Conservation (phyloP, 2,888 invertebrate genomes). For the Drosophila mulleri region DNA sequence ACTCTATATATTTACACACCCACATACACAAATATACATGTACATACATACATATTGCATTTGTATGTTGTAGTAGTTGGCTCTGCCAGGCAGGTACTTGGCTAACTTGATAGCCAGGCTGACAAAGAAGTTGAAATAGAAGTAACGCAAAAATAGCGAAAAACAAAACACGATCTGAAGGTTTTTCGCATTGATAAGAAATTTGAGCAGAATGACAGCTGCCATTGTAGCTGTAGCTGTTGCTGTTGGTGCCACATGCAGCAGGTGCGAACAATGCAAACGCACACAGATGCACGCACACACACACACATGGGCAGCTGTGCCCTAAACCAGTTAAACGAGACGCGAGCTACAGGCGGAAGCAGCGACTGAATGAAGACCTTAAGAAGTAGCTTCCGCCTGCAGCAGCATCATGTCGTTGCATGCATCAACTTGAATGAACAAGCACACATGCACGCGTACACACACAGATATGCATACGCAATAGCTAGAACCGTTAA, state of each 20-base stretch:
- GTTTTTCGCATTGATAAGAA: conserved; percentile 67
- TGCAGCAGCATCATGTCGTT: conserved; percentile 31
- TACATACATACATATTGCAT: not conserved
- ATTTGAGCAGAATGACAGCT: conserved; percentile 67
- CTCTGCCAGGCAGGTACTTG: conserved; percentile 3
- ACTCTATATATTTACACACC: not conserved
- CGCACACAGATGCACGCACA: conserved; percentile 6
- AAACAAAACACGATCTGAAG: conserved; percentile 24
- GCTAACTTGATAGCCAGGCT: conserved; percentile 14
- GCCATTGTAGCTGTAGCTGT: conserved; percentile 32
- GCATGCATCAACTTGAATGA: conserved; percentile 58
- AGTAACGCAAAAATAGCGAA: conserved; percentile 34
- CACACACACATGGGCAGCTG: conserved; percentile 32
- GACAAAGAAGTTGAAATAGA: conserved; percentile 30
- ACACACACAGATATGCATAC: not conserved
- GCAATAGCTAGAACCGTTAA: conserved; percentile 47
- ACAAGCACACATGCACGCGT: conserved; percentile 20
- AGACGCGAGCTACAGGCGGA: conserved; percentile 54
- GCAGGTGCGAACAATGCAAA: conserved; percentile 65
- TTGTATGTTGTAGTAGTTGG: conserved; percentile 18
- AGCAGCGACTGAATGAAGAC: conserved; percentile 53
- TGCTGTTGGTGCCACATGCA: conserved; percentile 35
- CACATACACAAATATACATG: conserved; percentile 1
- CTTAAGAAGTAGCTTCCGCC: conserved; percentile 58
- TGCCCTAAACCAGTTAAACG: conserved; percentile 72